These are phyloP conservation scores for Amphiprion clarkii DNA, from an alignment of 2,797 vertebrate genomes.

Conservation along the genomic window DNA sequence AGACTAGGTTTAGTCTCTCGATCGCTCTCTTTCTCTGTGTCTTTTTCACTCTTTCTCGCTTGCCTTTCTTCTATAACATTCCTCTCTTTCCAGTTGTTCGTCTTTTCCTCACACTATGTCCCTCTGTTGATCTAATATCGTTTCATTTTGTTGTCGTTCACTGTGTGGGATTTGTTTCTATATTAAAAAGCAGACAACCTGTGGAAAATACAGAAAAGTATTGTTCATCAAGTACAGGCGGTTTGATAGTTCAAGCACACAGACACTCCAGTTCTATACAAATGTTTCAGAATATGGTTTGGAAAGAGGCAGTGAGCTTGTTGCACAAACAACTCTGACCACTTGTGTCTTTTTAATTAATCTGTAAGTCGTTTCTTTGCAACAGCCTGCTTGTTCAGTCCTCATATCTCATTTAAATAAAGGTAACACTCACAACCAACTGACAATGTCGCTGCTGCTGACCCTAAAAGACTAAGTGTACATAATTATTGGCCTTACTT, in stretches of 20 bases:
- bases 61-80: conserved; percentile 8
- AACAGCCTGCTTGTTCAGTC: too few relatives aligned
- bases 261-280: neutral
- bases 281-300: conserved; percentile 9
- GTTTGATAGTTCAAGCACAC: neutral
- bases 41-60: neutral
- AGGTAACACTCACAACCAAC: too few relatives aligned
- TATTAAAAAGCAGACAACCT: conserved; percentile 32
- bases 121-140: conserved; percentile 41
- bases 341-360: neutral
- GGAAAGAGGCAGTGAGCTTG: neutral
- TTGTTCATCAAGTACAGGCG: conserved; percentile 25
- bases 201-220: conserved; percentile 39
- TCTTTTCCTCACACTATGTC: neutral
- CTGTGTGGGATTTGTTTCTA: neutral
- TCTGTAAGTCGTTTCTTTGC: too few relatives aligned
- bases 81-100: neutral
- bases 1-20: neutral
- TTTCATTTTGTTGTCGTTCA: conserved; percentile 21
- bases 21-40: neutral
- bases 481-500: too few relatives aligned
- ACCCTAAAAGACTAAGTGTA: too few relatives aligned
- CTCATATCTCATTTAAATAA: too few relatives aligned
- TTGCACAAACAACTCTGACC: neutral
- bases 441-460: too few relatives aligned